Percentiles rank a stretch among this genome's conserved stretches.
phyloP scores from a whole-genome alignment of 2,113 vertebrate genomes.

The Tauraco erythrolophus region DNA sequence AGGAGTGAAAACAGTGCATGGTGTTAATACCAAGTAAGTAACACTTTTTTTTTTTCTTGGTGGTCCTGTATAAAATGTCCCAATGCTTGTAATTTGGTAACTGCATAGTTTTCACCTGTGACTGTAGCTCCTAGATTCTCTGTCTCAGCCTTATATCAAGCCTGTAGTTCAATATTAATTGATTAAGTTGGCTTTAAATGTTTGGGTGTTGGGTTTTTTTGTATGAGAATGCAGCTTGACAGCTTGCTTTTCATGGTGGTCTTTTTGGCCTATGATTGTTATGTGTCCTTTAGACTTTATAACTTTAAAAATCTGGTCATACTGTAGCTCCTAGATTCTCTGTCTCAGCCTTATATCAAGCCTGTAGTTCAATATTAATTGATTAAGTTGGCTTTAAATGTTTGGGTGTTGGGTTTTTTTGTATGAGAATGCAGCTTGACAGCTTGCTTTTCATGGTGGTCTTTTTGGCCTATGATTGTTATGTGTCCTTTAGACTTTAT shows the following conservation, averaged over 20 bases:
- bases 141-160: background rate
- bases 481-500: background rate
- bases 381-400: too few species aligned
- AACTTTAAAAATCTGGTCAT: too few species aligned
- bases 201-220: too few species aligned
- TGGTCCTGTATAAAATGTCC: background rate
- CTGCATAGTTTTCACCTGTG: background rate
- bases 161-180: background rate
- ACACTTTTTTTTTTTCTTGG: background rate
- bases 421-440: background rate
- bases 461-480: background rate
- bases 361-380: background rate
- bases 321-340: background rate
- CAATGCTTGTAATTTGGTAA: accelerated
- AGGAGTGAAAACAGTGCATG: background rate
- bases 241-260: background rate
- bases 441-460: background rate
- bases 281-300: background rate
- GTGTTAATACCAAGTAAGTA: background rate
- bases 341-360: background rate
- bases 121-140: background rate
- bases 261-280: background rate
- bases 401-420: too few species aligned
- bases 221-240: background rate
- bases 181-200: background rate